phyloP scores from a whole-genome alignment of 2,888 invertebrate genomes.

The Gasteruption jaculator region DNA sequence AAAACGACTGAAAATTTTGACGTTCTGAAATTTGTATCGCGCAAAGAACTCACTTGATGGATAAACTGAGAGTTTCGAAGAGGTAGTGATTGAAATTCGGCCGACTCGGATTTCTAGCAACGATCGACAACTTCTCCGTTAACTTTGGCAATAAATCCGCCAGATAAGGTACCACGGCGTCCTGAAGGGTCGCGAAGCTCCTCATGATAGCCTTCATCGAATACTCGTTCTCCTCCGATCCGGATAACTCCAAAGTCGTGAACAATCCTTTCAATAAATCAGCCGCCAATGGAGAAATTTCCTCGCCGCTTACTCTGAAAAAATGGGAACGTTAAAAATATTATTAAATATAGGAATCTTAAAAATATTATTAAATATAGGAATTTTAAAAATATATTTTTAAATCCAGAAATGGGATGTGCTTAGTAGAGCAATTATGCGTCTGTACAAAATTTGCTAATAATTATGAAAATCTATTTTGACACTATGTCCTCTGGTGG shows the following conservation, averaged over 20 bases:
- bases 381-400: slow-evolving; percentile 9
- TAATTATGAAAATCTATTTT: slow-evolving; percentile 10
- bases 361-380: neutral
- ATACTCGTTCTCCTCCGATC: slow-evolving; percentile 92
- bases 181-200: slow-evolving; percentile 77
- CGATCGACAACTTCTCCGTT: slow-evolving; percentile 75
- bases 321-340: too few species aligned
- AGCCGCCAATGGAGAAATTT: slow-evolving; percentile 65
- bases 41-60: slow-evolving; percentile 67
- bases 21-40: slow-evolving; percentile 2
- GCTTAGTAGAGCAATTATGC: too few species aligned
- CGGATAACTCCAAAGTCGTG: slow-evolving; percentile 65
- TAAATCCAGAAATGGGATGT: too few species aligned
- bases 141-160: slow-evolving; percentile 78
- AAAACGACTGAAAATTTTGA: too few species aligned
- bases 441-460: slow-evolving; percentile 7
- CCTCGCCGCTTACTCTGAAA: slow-evolving; percentile 58
- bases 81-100: slow-evolving; percentile 98
- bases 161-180: slow-evolving; percentile 73
- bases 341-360: too few species aligned
- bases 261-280: slow-evolving; percentile 75
- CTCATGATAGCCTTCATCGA: slow-evolving; percentile 98
- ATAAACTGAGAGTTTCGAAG: slow-evolving; percentile 90
- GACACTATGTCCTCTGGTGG: too few species aligned
- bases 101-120: slow-evolving; percentile 90